Evolutionary conservation across 2,113 vertebrate species (phyloP).

Genomic region (Sphaerodactylus townsendi): DNA sequence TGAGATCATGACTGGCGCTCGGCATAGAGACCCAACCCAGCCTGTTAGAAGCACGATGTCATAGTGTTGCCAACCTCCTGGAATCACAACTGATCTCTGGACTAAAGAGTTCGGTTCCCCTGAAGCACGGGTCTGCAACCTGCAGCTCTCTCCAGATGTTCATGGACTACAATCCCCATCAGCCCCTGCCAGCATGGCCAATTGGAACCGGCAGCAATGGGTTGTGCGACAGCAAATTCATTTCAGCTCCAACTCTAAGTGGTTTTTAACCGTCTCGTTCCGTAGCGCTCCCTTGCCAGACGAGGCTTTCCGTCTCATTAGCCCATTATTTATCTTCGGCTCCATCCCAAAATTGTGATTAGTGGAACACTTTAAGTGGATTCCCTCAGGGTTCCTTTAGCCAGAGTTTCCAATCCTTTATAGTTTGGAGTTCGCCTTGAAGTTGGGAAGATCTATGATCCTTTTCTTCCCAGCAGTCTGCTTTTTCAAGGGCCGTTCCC

Average conservation of each 20-base stretch:
- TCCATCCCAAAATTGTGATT: not conserved
- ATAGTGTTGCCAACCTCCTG: too few relatives aligned
- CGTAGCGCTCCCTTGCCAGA: not conserved
- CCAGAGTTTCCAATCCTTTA: not conserved
- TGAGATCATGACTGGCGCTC: too few relatives aligned
- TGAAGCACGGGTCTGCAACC: too few relatives aligned
- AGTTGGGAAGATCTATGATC: not conserved
- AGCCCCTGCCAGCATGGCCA: too few relatives aligned
- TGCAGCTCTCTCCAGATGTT: not conserved
- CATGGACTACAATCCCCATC: too few relatives aligned
- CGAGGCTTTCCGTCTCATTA: not conserved
- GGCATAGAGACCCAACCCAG: too few relatives aligned
- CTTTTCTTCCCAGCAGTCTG: not conserved
- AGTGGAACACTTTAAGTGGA: accelerated
- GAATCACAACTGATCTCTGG: too few relatives aligned
- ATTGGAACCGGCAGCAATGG: not conserved
- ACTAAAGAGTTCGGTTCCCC: too few relatives aligned
- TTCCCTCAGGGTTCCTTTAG: not conserved
- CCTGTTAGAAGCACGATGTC: too few relatives aligned
- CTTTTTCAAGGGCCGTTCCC: accelerated
- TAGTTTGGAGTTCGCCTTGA: not conserved
- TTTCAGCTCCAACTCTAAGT: not conserved
- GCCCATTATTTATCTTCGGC: accelerated
- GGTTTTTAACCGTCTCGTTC: not conserved
- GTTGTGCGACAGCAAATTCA: not conserved